Percentiles rank a stretch among this genome's conserved stretches.
These are phyloP conservation scores for Strongylocentrotus purpuratus DNA, from an alignment of 35 echinoderm and acorn worm species.

Conservation along the genomic window DNA sequence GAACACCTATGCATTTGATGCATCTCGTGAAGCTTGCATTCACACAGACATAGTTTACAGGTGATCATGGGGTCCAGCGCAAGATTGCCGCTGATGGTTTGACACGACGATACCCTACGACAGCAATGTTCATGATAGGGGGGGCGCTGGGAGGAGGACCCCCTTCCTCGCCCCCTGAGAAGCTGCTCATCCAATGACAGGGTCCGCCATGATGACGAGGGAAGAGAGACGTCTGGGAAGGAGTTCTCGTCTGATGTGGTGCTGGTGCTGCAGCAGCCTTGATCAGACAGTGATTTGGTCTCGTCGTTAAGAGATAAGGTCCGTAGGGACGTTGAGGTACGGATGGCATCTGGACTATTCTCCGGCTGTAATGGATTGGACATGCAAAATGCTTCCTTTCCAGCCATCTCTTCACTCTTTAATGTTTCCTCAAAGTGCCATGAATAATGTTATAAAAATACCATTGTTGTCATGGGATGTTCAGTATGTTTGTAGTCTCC, in stretches of 20 bases:
- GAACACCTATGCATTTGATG: slow-evolving; percentile 89
- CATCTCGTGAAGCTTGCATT: slow-evolving; percentile 78
- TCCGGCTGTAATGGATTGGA: slow-evolving; percentile 14
- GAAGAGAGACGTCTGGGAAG: background rate
- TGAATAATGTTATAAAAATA: background rate
- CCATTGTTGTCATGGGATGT: background rate
- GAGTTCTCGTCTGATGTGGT: background rate
- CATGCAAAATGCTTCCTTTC: slow-evolving; percentile 26
- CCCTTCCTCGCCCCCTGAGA: background rate
- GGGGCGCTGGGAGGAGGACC: background rate
- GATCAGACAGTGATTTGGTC: background rate
- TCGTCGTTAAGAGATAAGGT: background rate
- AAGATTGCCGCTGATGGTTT: slow-evolving; percentile 81
- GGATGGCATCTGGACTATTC: background rate
- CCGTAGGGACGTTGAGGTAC: background rate
- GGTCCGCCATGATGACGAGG: background rate
- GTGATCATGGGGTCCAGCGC: slow-evolving; percentile 86
- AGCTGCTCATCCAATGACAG: background rate
- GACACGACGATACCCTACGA: background rate
- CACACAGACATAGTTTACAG: slow-evolving; percentile 88
- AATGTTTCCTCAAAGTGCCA: background rate
- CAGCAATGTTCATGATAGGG: background rate
- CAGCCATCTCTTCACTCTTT: background rate
- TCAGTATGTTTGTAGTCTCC: background rate
- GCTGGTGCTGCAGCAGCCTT: background rate